Base-by-base conservation (phyloP, 2,113 vertebrate species). In the Brachyhypopomus gauderio region DNA sequence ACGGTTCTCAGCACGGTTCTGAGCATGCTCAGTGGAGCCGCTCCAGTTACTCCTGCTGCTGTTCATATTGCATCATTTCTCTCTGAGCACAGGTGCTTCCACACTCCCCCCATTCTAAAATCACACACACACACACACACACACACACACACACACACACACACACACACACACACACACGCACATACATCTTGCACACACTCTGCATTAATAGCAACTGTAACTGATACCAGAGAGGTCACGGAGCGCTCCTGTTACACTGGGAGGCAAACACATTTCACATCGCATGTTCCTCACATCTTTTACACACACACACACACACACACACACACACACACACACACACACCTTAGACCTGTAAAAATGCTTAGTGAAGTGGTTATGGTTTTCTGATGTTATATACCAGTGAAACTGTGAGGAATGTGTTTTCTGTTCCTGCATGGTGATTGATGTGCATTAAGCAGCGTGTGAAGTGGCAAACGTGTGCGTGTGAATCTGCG, bases 21-120 rank as follows among this genome's bases (percentile, higher is more conserved):
- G 79, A 75, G 80, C 80, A 27, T 27, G 80, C 80, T 81, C 72
- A 56, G 63, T 75, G 72, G 63, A 52, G 30, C 17, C 22, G 19
- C 14, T 23, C 72, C 80, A 76, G 41, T 67, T 81, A 76, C 75
- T 73, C 52, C 22, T 48, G 72, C 36, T 81, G 12, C 80, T 81
- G 34, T 62, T 69, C 52, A 48, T 56, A 60, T 81, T 81, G 80
- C 80, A 81, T 81, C 80, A 81, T 81, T 52, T 55, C 63, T 66
- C 72, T 69, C 48, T 45, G 55, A 75, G 64, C 73, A 70, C 80
- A 81, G 72, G 72, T 81, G 80, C 80, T 76, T 70, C 63, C 58
- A 70, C 72, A 67, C 52, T 36, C 69, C 58, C 72, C 72, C 71
- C 48, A 67, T 67, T 67, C 72, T 52, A 75, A 81, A 71, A 64